Conservation (phyloP, 37 sponge, comb jelly and placozoan species). For the Cliona cf. orientalis region DNA sequence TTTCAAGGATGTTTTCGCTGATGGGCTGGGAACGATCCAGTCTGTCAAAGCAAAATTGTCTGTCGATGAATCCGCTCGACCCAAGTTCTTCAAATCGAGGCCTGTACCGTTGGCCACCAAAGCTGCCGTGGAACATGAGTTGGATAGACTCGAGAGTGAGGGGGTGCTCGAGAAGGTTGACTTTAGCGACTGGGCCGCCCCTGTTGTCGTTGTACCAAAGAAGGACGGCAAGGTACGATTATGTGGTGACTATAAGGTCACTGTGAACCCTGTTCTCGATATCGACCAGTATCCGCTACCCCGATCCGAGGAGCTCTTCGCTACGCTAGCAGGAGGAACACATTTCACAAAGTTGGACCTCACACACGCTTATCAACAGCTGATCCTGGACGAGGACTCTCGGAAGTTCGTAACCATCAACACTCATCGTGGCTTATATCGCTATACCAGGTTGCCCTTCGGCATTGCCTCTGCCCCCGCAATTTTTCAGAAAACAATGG, state of each 20-base stretch:
- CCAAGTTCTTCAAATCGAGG: conserved; percentile 22
- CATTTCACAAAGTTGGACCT: conserved; percentile 67
- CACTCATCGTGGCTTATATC: conserved; percentile 52
- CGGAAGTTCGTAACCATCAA: conserved; percentile 35
- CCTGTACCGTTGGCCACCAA: conserved; percentile 33
- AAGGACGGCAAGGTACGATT: conserved; percentile 43
- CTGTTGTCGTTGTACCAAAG: conserved; percentile 59
- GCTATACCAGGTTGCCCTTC: conserved; percentile 37
- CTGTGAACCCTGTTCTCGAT: no score
- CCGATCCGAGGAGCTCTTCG: conserved; percentile 48
- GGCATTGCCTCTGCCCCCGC: conserved; percentile 48
- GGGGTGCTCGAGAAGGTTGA: conserved; percentile 40
- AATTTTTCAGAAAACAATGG: conserved; percentile 41
- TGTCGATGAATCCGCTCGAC: neutral
- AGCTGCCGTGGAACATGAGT: conserved; percentile 16
- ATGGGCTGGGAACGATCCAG: conserved; percentile 12
- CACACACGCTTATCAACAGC: conserved; percentile 42
- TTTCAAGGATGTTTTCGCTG: conserved; percentile 20
- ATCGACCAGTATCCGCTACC: no score
- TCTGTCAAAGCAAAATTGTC: conserved; percentile 17
- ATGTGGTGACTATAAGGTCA: no score
- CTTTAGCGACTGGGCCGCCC: conserved; percentile 61
- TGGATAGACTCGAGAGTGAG: conserved; percentile 34
- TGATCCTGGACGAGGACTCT: conserved; percentile 40
- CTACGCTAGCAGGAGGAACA: conserved; percentile 42